Conservation (phyloP, 2,797 vertebrate genomes). For the Tarsius wallacei region DNA sequence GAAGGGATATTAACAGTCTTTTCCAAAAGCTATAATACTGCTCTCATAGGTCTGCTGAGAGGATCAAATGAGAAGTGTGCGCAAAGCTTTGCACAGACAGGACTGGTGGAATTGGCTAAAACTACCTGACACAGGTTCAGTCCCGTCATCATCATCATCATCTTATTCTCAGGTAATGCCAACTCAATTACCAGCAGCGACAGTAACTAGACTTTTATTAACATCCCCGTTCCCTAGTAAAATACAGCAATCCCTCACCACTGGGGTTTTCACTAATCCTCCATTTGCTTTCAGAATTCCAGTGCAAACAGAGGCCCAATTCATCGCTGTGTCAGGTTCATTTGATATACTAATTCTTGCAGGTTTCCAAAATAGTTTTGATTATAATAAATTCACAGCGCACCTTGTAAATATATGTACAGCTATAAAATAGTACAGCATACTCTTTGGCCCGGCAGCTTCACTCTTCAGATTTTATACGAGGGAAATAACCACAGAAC, state of each 20-base stretch:
- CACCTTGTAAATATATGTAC: not conserved
- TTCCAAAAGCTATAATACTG: accelerated
- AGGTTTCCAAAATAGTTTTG: not conserved
- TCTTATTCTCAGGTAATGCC: not conserved
- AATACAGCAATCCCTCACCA: not conserved
- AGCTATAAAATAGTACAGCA: not conserved
- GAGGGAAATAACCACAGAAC: not conserved
- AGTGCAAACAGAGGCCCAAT: not conserved
- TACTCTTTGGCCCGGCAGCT: not conserved
- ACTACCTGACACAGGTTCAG: not conserved
- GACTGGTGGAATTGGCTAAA: not conserved
- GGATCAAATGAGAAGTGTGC: not conserved
- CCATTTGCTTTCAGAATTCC: not conserved
- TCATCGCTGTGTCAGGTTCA: not conserved
- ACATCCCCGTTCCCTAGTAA: too few relatives aligned
- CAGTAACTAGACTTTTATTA: accelerated
- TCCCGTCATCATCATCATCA: accelerated
- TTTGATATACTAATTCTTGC: not conserved
- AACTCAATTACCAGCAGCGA: accelerated
- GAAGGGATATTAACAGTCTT: not conserved
- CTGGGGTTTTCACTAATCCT: too few relatives aligned
- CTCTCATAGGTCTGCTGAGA: not conserved
- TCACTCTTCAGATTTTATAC: not conserved
- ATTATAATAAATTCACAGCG: not conserved
- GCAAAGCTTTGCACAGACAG: not conserved